Evolutionary conservation across 2,113 vertebrate genomes (phyloP).

Genomic region (Mohoua ochrocephala): DNA sequence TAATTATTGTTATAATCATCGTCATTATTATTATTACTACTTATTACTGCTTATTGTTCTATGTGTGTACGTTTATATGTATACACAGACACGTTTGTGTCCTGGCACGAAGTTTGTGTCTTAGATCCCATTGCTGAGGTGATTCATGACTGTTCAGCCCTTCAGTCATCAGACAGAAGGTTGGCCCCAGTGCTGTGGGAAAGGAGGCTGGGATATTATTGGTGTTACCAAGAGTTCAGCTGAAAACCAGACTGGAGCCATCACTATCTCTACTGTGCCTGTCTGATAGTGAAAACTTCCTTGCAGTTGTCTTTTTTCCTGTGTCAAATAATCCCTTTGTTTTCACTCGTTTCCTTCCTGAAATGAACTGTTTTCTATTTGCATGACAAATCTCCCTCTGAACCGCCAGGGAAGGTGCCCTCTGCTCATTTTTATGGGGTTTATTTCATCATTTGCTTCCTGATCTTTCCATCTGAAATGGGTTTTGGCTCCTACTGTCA

Average conservation of each 20-base stretch:
- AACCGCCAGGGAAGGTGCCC: neutral
- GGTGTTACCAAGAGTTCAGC: neutral
- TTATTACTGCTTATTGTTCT: neutral
- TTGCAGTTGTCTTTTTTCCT: neutral
- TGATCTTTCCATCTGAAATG: neutral
- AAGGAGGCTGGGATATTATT: neutral
- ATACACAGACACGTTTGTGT: accelerated
- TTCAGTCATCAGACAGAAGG: neutral
- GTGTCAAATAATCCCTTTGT: neutral
- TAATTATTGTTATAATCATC: too few relatives aligned
- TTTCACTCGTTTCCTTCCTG: neutral
- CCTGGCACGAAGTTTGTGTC: neutral
- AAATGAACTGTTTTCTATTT: neutral
- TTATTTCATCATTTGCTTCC: neutral
- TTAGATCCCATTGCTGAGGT: neutral
- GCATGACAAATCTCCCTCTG: neutral
- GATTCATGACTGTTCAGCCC: neutral
- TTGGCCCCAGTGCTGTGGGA: neutral
- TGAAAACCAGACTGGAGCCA: neutral
- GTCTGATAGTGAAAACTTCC: neutral
- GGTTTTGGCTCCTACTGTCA: neutral
- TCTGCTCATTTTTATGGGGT: neutral
- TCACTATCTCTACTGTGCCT: neutral
- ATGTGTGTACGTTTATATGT: accelerated
- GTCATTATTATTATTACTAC: accelerated